These are phyloP conservation scores for Mamestra configurata DNA, from an alignment of 1,140 invertebrate genomes.

Conservation along the genomic window DNA sequence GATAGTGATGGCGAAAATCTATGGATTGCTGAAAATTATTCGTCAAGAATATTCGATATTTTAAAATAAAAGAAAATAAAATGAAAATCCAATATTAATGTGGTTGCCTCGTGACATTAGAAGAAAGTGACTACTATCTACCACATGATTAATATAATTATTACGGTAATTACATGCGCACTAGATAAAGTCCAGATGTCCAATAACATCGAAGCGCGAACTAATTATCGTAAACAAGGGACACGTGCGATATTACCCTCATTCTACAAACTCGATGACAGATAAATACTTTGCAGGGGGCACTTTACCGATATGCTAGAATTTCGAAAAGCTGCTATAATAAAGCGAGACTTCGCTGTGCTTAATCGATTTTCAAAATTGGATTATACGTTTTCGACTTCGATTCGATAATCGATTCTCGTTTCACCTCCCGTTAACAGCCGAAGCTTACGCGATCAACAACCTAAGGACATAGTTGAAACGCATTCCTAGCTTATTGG, in stretches of 20 bases:
- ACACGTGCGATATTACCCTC: constrained; percentile 38
- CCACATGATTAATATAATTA: too few relatives aligned
- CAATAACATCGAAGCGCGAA: constrained; percentile 2
- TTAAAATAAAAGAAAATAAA: too few relatives aligned
- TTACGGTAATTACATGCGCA: too few relatives aligned
- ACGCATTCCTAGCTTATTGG: constrained; percentile 70
- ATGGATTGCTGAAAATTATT: constrained; percentile 16
- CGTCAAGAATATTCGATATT: neutral
- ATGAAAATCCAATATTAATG: too few relatives aligned
- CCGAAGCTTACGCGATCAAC: constrained; percentile 66
- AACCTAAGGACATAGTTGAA: constrained; percentile 70
- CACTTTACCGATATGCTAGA: neutral
- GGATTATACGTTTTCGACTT: constrained; percentile 1
- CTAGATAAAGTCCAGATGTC: neutral
- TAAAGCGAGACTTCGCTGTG: too few relatives aligned
- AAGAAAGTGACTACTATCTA: too few relatives aligned
- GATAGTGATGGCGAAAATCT: constrained; percentile 35
- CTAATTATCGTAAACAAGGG: constrained; percentile 25
- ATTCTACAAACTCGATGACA: constrained; percentile 16
- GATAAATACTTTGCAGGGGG: constrained; percentile 35
- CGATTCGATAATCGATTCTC: constrained; percentile 6
- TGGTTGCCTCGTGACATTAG: too few relatives aligned
- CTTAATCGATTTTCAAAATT: neutral
- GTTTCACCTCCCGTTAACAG: constrained; percentile 31
- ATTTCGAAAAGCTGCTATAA: neutral